Base-by-base conservation (phyloP, 2,113 vertebrate genomes). In the Stictonetta naevosa region DNA sequence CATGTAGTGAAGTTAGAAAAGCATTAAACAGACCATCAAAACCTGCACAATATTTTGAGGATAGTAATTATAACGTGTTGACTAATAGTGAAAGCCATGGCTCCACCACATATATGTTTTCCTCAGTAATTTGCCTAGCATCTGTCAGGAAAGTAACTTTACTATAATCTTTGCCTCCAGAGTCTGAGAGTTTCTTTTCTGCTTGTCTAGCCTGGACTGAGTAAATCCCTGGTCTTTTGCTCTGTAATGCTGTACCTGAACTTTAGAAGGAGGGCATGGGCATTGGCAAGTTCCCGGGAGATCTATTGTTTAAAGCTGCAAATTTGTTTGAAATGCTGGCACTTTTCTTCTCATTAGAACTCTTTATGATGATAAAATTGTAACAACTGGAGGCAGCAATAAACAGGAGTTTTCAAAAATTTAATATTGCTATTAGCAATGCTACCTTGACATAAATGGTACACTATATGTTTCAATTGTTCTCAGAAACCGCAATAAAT, bases 21-120 rank as follows among this genome's bases (percentile, higher is more conserved):
- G 3, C 16, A 26, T 56, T 58, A 52, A 69, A 23, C 23, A 71
- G n/a, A 34, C 8, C 13, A 56, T 8, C 11, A 50, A 63, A 42
- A 22, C 40, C 20, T 46, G 21, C 40, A 68, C 60, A 48, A 75
- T 38, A 34, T 58, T 69, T 75, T 62, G 12, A 86, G 26, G 4
- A 50, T 56, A 16, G 26, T n/a, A 34, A 23, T 44, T n/a, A 44
- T 15, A 34, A 25, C 25, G 12, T 31, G 8, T 15, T 80, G 13
- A 46, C 25, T 46, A n/a, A 56, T 34, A 46, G 6, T 4, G 75
- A 69, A 69, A 31, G 11, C 17, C 5, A 11, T 64, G 75, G 52
- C 42, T 75, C 13, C 10, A 42, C 16, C 34, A 36, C 11, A 13
- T 29, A 15, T 1, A 25, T 0, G 0, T 17, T 55, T 74, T 80